These are phyloP conservation scores for Megalops atlanticus DNA, from an alignment of 2,113 vertebrate genomes.

Conservation along the genomic window DNA sequence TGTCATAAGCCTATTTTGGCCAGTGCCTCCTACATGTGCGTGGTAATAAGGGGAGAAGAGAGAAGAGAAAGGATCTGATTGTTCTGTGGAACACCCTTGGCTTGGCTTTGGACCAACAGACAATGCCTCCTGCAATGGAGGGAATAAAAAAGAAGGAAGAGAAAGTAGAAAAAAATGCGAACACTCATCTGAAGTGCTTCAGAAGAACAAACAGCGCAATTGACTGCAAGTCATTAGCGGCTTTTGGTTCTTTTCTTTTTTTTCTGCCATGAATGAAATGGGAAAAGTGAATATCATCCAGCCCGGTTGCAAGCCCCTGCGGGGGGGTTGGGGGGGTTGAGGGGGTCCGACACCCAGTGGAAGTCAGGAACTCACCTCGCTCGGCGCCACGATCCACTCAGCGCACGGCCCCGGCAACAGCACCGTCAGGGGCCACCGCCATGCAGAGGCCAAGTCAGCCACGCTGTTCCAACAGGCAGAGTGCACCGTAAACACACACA, in stretches of 20 bases:
- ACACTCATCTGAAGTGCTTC: conserved; percentile 18
- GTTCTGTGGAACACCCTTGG: conserved; percentile 17
- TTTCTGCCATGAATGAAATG: conserved; percentile 1
- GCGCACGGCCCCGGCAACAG: conserved; percentile 3
- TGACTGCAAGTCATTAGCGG: conserved; percentile 28
- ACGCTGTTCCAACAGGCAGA: background rate
- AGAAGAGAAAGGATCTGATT: background rate
- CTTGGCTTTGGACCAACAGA: conserved; percentile 22
- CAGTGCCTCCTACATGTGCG: background rate
- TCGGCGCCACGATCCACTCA: conserved; percentile 18
- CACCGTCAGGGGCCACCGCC: background rate
- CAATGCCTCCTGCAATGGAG: conserved; percentile 22
- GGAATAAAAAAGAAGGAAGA: conserved; percentile 15
- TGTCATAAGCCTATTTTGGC: background rate
- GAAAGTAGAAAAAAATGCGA: background rate
- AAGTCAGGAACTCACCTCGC: conserved; percentile 47
- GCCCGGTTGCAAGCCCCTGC: background rate
- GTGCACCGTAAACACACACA: too few species aligned
- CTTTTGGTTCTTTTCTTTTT: background rate
- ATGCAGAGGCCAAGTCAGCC: background rate
- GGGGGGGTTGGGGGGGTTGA: background rate
- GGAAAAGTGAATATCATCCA: conserved; percentile 3
- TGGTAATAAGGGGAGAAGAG: background rate
- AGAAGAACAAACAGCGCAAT: conserved; percentile 19
- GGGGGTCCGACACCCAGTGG: background rate